Conservation (phyloP, 2,113 vertebrate genomes). For the Ovibos moschatus region DNA sequence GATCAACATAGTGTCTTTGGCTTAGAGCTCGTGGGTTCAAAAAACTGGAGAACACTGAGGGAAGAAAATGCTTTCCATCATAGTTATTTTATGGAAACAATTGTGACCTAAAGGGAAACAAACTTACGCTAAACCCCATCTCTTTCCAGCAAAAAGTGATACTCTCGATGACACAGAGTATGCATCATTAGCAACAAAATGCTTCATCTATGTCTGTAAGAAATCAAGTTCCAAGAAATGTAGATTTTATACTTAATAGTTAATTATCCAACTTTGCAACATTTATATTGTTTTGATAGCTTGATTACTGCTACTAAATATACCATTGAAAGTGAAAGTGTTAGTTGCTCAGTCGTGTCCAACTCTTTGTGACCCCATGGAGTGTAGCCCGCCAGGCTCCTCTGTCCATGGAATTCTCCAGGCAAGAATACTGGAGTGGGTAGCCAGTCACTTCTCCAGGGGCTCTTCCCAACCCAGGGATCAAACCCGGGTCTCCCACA, state of each 20-base stretch:
- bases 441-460: background rate
- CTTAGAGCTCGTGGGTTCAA: background rate
- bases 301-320: background rate
- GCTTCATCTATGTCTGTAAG: background rate
- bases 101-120: background rate
- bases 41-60: background rate
- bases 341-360: rapidly evolving
- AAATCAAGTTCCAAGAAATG: background rate
- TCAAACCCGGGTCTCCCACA: background rate
- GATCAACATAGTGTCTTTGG: background rate
- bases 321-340: background rate
- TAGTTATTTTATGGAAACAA: background rate
- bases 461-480: background rate
- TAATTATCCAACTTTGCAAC: background rate
- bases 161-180: background rate
- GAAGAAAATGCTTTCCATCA: background rate
- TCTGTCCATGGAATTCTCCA: background rate
- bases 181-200: background rate
- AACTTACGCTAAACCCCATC: background rate
- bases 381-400: background rate
- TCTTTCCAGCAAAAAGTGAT: background rate
- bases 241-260: background rate
- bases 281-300: background rate
- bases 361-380: background rate
- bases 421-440: background rate